Evolutionary conservation across 2,113 vertebrate species (phyloP), one percentile per base, ranked within the genome.

Genomic region (Halichoerus grypus): DNA sequence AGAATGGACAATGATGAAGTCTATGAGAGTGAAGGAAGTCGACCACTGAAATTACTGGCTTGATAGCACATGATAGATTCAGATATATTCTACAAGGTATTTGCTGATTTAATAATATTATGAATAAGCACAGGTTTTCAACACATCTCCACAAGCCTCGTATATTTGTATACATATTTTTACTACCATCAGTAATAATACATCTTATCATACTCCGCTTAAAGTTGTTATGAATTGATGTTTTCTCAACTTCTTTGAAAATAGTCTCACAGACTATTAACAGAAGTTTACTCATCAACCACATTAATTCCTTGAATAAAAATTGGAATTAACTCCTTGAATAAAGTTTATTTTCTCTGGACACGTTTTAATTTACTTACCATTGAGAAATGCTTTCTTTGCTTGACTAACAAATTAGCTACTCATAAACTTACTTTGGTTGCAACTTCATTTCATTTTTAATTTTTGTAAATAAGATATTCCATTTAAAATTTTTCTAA

Each of bases 301-400:
- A 63, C 22, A 83, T 74, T 83, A 96, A 80, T 96, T 88, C 72
- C 36, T 89, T 86, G 22, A 93, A 85, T 94, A 88, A 84, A 94
- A 92, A 87, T 6, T 93, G 69, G 26, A 26, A 88, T 91, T 93
- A 88, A 80, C 19, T 87, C 57, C 11, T 42, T 95, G 46, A 95
- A 63, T 69, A 74, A 85, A 93, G 31, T 84, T 74, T 83, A 67
- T 77, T 95, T 97, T 77, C 57, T 88, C 24, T 83, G 55, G 28
- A 86, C 22, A 83, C 15, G 49, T 96, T 84, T 92, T 80, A 87
- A 94, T 87, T 90, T 80, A 92, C 9, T 83, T 5, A 61, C 14
- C 53, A 59, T 1, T 84, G 49, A 61, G 51, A 79, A 89, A 87
- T 95, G 36, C 33, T 77, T 94, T 89, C 28, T 51, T 85, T 85